Conservation (phyloP, 2,888 invertebrate genomes). For the Mythimna loreyi region DNA sequence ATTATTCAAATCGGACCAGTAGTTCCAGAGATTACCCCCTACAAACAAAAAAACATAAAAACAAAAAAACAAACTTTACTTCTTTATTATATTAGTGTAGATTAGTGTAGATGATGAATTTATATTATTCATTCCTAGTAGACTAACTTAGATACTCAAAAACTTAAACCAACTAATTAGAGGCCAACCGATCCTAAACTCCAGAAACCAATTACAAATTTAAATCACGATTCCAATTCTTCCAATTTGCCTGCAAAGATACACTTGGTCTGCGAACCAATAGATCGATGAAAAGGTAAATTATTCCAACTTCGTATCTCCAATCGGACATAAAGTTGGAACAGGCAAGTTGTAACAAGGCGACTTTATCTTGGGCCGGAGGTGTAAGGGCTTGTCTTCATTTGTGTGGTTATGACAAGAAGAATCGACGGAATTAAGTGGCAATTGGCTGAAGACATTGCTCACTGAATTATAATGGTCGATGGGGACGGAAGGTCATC, state of each 20-base stretch:
- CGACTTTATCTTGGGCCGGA: slow-evolving; percentile 27
- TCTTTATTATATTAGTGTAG: too few species aligned
- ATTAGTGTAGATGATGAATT: too few species aligned
- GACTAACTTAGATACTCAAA: background rate
- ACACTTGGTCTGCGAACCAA: slow-evolving; percentile 31
- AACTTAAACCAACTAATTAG: slow-evolving; percentile 18
- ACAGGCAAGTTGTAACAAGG: slow-evolving; percentile 57
- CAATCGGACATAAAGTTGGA: slow-evolving; percentile 54
- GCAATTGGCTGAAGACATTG: too few species aligned
- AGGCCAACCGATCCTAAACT: slow-evolving; percentile 6
- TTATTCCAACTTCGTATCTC: slow-evolving; percentile 53
- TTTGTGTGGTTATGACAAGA: background rate
- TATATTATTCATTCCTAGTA: background rate
- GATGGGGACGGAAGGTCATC: too few species aligned
- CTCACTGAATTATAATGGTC: too few species aligned
- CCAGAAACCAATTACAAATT: slow-evolving; percentile 34
- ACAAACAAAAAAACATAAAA: too few species aligned
- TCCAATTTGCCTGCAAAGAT: slow-evolving; percentile 46
- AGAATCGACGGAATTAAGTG: too few species aligned
- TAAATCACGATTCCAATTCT: slow-evolving; percentile 30
- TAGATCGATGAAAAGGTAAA: slow-evolving; percentile 55
- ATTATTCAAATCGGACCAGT: too few species aligned
- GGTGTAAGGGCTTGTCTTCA: background rate
- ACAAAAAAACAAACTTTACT: too few species aligned
- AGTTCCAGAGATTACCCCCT: too few species aligned